These are phyloP conservation scores for Sericinus montela DNA, from an alignment of 2,888 invertebrate species.

Conservation along the genomic window DNA sequence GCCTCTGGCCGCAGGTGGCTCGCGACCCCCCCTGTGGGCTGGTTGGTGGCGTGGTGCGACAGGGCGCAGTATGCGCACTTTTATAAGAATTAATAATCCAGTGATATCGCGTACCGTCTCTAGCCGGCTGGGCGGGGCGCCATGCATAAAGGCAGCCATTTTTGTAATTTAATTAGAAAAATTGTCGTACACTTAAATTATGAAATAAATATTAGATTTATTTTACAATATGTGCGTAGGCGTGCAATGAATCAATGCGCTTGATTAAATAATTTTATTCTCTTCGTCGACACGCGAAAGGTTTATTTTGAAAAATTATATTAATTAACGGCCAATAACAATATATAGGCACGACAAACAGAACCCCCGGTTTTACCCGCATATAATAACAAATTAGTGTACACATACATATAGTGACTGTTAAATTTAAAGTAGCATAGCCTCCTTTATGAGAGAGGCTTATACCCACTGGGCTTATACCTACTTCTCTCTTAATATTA, in stretches of 20 bases:
- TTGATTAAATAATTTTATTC: neutral
- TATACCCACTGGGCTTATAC: too few relatives aligned
- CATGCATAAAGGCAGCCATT: neutral
- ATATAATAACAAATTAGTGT: too few relatives aligned
- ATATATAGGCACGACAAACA: too few relatives aligned
- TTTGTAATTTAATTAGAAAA: neutral
- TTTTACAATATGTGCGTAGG: neutral
- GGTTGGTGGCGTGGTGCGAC: neutral
- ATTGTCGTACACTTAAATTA: neutral
- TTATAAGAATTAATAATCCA: neutral
- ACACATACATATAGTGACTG: too few relatives aligned
- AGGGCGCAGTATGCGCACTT: neutral
- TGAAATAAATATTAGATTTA: neutral
- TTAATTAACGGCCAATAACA: too few relatives aligned
- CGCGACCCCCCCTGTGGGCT: neutral
- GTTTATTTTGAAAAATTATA: neutral
- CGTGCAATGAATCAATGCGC: neutral
- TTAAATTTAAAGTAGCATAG: too few relatives aligned
- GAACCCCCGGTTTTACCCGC: too few relatives aligned
- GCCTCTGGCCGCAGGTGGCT: neutral
- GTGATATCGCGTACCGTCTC: neutral
- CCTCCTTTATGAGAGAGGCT: too few relatives aligned
- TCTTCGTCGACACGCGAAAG: neutral
- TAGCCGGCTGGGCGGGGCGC: neutral
- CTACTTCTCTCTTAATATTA: too few relatives aligned